phyloP scores from a whole-genome alignment of 2,888 invertebrate species.

The Pteria penguin region DNA sequence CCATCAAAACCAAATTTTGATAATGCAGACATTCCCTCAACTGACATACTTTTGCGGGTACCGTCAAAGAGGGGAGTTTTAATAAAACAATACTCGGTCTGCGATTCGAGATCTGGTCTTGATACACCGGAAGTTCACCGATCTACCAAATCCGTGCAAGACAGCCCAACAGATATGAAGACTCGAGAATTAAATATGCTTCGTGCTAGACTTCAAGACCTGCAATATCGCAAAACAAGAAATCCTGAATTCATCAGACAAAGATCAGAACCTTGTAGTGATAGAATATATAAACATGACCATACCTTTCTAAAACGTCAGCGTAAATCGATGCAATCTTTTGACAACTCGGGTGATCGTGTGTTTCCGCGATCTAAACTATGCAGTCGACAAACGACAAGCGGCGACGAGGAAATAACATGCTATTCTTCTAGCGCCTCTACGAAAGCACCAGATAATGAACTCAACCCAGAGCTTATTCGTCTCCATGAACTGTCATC shows the following conservation, averaged over 20 bases:
- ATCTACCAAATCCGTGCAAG: not conserved
- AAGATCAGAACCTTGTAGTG: conserved; percentile 17
- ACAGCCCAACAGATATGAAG: not conserved
- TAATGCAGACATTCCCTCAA: not conserved
- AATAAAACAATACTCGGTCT: conserved; percentile 29
- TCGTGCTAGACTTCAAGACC: conserved; percentile 17
- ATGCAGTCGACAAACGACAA: conserved; percentile 45
- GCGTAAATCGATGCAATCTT: conserved; percentile 25
- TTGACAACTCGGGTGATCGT: conserved; percentile 17
- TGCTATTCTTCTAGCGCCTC: conserved; percentile 34
- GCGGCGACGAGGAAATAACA: conserved; percentile 32
- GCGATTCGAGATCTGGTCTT: conserved; percentile 26
- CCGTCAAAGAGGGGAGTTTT: conserved; percentile 24
- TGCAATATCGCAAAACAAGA: conserved; percentile 5
- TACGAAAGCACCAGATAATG: conserved; percentile 52
- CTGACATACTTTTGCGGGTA: not conserved
- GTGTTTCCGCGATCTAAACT: not conserved
- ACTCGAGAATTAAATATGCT: conserved; percentile 8
- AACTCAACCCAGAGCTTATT: conserved; percentile 39
- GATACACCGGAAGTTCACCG: conserved; percentile 11
- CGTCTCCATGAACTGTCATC: conserved; percentile 17
- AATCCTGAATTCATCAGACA: conserved; percentile 17
- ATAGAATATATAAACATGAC: conserved; percentile 21
- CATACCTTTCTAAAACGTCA: conserved; percentile 22
- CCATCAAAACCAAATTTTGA: conserved; percentile 23